Percentiles rank a stretch among this genome's conserved stretches.
These are phyloP conservation scores for Plecotus auritus DNA, from an alignment of 2,113 vertebrate species.

Conservation along the genomic window DNA sequence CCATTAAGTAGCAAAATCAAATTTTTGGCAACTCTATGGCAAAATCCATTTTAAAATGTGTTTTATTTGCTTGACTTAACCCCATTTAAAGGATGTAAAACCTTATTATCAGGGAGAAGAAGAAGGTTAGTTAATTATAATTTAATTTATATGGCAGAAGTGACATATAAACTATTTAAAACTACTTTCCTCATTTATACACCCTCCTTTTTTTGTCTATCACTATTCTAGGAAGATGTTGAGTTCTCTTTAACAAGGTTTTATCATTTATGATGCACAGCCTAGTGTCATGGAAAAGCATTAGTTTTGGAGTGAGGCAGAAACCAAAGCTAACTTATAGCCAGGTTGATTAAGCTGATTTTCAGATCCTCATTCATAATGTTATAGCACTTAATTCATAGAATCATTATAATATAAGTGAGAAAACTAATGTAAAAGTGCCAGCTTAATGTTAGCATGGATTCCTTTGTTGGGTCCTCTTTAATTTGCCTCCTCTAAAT, in stretches of 20 bases:
- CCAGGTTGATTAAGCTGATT: neutral
- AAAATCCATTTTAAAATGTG: conserved; percentile 29
- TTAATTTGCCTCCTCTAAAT: neutral
- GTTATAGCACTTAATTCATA: neutral
- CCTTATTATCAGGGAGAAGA: neutral
- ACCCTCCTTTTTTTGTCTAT: neutral
- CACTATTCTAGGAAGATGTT: neutral
- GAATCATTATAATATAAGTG: neutral
- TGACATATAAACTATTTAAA: neutral
- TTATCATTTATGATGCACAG: neutral
- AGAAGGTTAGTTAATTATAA: neutral
- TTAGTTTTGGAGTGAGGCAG: neutral
- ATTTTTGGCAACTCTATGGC: neutral
- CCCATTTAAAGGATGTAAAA: neutral
- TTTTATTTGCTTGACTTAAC: conserved; percentile 1
- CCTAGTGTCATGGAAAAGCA: neutral
- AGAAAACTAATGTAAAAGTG: neutral
- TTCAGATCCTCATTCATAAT: neutral
- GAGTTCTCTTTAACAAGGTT: neutral
- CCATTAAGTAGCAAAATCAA: conserved; percentile 38
- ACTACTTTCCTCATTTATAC: neutral
- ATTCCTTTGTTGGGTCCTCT: neutral
- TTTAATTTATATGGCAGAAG: neutral
- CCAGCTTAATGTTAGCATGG: neutral
- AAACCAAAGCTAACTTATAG: neutral